A percentile compares a stretch with the other conserved stretches of the same genome.
These are phyloP conservation scores for Myrmecophaga tridactyla DNA, from an alignment of 2,113 vertebrate species.

Conservation along the genomic window DNA sequence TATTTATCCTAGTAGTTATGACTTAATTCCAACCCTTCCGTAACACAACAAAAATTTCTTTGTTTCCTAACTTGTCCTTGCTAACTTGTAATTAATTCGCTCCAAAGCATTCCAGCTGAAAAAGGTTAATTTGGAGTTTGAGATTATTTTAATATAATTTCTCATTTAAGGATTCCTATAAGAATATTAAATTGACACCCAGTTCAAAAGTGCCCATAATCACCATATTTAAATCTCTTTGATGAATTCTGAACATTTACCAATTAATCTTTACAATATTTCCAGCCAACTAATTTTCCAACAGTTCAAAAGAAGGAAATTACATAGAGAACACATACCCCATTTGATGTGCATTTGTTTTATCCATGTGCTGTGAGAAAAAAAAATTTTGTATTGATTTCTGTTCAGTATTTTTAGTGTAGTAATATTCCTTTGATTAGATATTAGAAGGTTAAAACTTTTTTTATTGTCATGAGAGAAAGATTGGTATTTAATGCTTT, in stretches of 20 bases:
- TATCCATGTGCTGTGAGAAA: neutral
- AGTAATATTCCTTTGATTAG: conserved; percentile 7
- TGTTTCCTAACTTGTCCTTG: neutral
- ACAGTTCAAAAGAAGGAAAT: neutral
- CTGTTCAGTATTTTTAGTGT: neutral
- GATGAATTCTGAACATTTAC: conserved; percentile 27
- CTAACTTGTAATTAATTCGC: neutral
- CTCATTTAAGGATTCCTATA: neutral
- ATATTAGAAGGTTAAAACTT: conserved; percentile 28
- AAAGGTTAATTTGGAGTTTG: neutral
- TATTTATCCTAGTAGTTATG: neutral
- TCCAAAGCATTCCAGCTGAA: neutral
- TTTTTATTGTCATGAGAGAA: neutral
- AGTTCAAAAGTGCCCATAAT: conserved; percentile 28
- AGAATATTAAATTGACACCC: neutral
- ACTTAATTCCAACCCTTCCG: neutral
- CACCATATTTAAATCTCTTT: conserved; percentile 31
- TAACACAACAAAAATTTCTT: neutral
- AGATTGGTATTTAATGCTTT: neutral
- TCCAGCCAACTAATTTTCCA: conserved; percentile 16
- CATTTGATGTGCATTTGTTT: neutral
- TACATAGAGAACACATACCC: neutral
- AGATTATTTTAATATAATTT: conserved; percentile 29
- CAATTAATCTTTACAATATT: conserved; percentile 6
- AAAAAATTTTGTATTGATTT: neutral